These are phyloP conservation scores for Stenoptilia bipunctidactyla DNA, from an alignment of 2,888 invertebrate species.

Conservation along the genomic window DNA sequence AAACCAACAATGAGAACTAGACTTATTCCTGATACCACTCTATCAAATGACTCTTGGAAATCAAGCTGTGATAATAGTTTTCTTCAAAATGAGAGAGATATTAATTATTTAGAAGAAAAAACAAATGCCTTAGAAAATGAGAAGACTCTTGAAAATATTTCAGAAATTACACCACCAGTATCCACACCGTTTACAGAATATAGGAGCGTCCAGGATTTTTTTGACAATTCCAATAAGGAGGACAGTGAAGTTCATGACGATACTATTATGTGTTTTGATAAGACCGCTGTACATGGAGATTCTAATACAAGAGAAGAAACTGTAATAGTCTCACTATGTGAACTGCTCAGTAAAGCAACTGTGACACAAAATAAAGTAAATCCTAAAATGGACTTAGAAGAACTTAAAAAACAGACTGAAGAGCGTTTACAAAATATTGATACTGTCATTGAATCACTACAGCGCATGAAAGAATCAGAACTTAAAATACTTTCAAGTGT, in stretches of 20 bases:
- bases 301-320: constrained; percentile 39
- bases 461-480: constrained; percentile 35
- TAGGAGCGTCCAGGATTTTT: constrained; percentile 40
- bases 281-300: constrained; percentile 22
- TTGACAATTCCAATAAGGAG: constrained; percentile 34
- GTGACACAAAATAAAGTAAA: constrained; percentile 25
- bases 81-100: constrained; percentile 45
- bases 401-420: constrained; percentile 34
- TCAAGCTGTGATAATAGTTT: constrained; percentile 52
- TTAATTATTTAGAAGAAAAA: constrained; percentile 36
- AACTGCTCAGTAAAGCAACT: constrained; percentile 42
- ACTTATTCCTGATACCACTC: constrained; percentile 26
- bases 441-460: constrained; percentile 29
- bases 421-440: constrained; percentile 37
- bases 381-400: constrained; percentile 27
- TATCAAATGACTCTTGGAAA: constrained; percentile 42
- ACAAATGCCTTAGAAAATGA: constrained; percentile 25
- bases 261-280: constrained; percentile 49
- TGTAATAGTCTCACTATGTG: constrained; percentile 47
- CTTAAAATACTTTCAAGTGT: constrained; percentile 33
- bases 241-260: constrained; percentile 34
- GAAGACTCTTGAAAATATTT: constrained; percentile 33
- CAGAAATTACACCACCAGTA: constrained; percentile 37
- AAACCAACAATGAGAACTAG: neutral
- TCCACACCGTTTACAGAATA: constrained; percentile 54